Evolutionary conservation across 2,797 vertebrate species (phyloP).

Genomic region (Oreochromis grahami): DNA sequence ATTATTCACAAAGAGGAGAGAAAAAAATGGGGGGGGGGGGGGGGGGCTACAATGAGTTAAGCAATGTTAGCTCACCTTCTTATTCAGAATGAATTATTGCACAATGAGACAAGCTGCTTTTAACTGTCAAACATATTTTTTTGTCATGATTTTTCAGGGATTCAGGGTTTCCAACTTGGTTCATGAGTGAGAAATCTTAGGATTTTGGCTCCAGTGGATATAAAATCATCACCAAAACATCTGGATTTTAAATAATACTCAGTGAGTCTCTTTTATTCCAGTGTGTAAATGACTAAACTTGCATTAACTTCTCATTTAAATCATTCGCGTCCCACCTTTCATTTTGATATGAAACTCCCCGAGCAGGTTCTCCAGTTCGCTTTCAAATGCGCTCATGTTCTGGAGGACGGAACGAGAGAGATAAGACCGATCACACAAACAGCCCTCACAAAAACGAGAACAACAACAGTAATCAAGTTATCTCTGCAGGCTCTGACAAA

Average conservation of each 20-base stretch:
- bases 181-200: neutral
- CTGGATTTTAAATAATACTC: neutral
- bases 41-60: neutral
- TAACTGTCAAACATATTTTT: neutral
- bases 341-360: slow-evolving; percentile 98
- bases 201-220: neutral
- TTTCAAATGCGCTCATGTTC: slow-evolving; percentile 96
- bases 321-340: slow-evolving; percentile 82
- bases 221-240: neutral
- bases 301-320: neutral
- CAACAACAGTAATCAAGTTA: slow-evolving; percentile 34
- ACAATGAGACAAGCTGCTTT: neutral
- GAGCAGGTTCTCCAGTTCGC: slow-evolving; percentile 90
- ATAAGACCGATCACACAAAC: slow-evolving; percentile 4
- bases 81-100: neutral
- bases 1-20: neutral
- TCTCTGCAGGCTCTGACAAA: neutral
- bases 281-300: neutral
- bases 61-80: neutral
- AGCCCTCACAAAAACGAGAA: neutral
- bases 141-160: neutral
- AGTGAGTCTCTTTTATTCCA: neutral
- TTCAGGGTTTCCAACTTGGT: neutral
- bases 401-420: slow-evolving; percentile 45
- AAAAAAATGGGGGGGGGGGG: neutral